Evolutionary conservation across 2,797 vertebrate genomes (phyloP), one percentile per base, ranked within the genome.

Genomic region (Pitangus sulphuratus): DNA sequence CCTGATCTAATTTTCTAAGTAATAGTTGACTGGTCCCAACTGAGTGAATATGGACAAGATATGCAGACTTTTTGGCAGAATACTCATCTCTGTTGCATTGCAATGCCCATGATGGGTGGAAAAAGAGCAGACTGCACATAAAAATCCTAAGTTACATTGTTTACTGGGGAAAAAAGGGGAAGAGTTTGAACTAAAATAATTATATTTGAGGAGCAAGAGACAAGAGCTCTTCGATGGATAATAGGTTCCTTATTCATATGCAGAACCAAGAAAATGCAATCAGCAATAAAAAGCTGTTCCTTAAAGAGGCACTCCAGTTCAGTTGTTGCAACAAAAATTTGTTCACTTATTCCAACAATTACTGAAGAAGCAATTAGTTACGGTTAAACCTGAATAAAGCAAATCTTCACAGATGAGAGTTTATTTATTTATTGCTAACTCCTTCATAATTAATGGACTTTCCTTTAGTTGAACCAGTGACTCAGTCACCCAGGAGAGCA

Each of bases 401-500:
- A 68, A 47, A 85, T 51, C 35, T 33, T 86, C 53, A 65, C 45
- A 85, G 39, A 87, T 81, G 26, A 80, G 62, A 76, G 17, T 71
- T 77, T 69, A n/a, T 66, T 91, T 85, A 69, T 87, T 93, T 92
- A 84, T 78, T 78, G 24, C 15, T 71, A 48, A 45, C 24, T 92
- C 56, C 39, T 94, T 60, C 40, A 66, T 93, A 92, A 93, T 89
- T 93, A 92, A 94, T 86, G 50, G 64, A 60, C 61, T 66, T 93
- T 91, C 28, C 33, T 95, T 87, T 96, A 83, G 54, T n/a, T 81
- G 50, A 92, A 65, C 26, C 58, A 58, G 11, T 82, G 82, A 80
- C 44, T 96, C 42, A 62, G 45, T 70, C 68, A 89, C 86, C 28
- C 61, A 53, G 71, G 54, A 91, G 89, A 75, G 57, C 30, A 15